A percentile compares a stretch with the other conserved stretches of the same genome.
These are phyloP conservation scores for Volucella bombylans DNA, from an alignment of 2,888 invertebrate species.

Conservation along the genomic window DNA sequence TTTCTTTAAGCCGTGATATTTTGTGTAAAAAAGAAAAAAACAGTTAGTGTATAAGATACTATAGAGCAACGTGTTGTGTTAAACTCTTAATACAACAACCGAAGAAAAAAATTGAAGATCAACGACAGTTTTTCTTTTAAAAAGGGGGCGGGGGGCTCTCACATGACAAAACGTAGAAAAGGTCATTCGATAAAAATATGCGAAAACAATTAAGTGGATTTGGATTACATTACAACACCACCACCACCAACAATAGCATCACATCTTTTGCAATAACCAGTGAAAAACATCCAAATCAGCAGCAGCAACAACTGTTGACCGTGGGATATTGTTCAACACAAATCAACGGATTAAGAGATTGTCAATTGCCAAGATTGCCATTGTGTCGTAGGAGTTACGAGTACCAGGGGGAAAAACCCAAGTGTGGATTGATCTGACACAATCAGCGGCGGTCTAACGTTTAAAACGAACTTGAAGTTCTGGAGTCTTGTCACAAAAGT, in stretches of 20 bases:
- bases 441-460: background rate
- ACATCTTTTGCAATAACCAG: slow-evolving; percentile 14
- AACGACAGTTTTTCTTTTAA: background rate
- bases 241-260: background rate
- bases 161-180: slow-evolving; percentile 15
- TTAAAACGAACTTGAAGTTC: slow-evolving; percentile 2
- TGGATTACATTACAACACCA: slow-evolving; percentile 11
- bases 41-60: background rate
- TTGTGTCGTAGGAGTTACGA: background rate
- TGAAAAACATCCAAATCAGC: too few species aligned
- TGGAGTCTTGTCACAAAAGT: slow-evolving; percentile 50
- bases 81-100: slow-evolving; percentile 36
- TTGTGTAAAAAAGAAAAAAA: slow-evolving; percentile 30
- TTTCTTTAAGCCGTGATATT: slow-evolving; percentile 1
- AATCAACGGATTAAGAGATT: slow-evolving; percentile 5
- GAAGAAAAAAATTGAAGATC: slow-evolving; percentile 9
- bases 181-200: slow-evolving; percentile 26
- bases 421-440: slow-evolving; percentile 11
- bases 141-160: slow-evolving; percentile 72
- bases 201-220: slow-evolving; percentile 54
- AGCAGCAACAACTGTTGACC: slow-evolving; percentile 1
- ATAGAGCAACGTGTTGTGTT: slow-evolving; percentile 20
- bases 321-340: slow-evolving; percentile 30
- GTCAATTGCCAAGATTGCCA: too few species aligned
- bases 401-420: background rate